Evolutionary conservation across 2,888 invertebrate genomes (phyloP), one percentile per base, ranked within the genome.

Genomic region (Rhimphoctona megacephalus): DNA sequence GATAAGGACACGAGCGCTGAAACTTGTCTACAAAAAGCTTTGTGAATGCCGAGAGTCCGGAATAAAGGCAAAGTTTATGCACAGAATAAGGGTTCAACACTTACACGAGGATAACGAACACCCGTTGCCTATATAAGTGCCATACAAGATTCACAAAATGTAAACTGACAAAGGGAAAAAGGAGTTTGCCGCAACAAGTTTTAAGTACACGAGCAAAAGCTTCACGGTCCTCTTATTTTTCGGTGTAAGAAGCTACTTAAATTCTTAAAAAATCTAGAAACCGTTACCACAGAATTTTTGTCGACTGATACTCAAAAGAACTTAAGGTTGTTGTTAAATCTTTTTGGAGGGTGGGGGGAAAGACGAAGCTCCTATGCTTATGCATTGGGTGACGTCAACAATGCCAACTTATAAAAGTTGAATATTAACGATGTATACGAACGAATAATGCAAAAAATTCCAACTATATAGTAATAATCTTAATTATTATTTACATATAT

Each of bases 151-250:
- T 52, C 64, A 54, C 54, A 49, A 81, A 76, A 54, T 77, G 43
- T 77, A 77, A 25, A 25, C 33, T 81, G 72, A 77, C 77, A 72
- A 85, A 89, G 87, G 85, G 87, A 83, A 83, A 85, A 88, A 87
- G 88, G 83, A 89, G 88, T 89, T 89, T 73, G 77, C 77, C 49
- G 17, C 77, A 85, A 79, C 85, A 90, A 90, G 89, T 90, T 90
- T 89, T 89, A 89, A 90, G 89, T 89, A 88, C 81, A 87, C 85
- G 77, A 81, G 88, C 49, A 72, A 54, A 81, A 66, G 64, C 66
- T 82, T 76, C n/a, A 43, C 19, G 57, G 61, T 19, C 22, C 54
- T 73, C 66, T 64, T 43, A 19, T 43, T 84, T 52, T 22, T 64
- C 54, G 57, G 74, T 43, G 81, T 70, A 64, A 64, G 54, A 14